phyloP scores from a whole-genome alignment of 2,113 vertebrate genomes.

The Gallinago jamesoni region DNA sequence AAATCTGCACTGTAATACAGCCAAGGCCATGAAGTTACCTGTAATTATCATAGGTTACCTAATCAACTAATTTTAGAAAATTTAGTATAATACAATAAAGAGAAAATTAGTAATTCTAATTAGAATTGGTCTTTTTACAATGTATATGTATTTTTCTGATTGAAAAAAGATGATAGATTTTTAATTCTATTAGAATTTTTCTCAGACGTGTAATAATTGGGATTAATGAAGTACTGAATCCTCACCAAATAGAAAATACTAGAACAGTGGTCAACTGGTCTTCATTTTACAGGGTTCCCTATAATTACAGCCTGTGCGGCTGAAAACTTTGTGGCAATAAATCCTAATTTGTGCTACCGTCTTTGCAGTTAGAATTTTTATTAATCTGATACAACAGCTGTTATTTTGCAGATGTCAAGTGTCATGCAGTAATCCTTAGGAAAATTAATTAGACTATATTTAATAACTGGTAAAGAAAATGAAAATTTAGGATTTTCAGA shows the following conservation, averaged over 20 bases:
- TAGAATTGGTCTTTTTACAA: background rate
- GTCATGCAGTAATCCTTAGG: background rate
- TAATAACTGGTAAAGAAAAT: background rate
- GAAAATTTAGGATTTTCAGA: background rate
- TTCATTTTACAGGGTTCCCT: background rate
- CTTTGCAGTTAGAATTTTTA: background rate
- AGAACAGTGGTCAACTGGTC: background rate
- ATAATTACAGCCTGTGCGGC: background rate
- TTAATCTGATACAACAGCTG: background rate
- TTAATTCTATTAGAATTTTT: background rate
- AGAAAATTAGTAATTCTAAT: background rate
- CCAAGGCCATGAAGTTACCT: background rate
- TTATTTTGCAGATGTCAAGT: background rate
- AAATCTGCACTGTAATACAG: background rate
- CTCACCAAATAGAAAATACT: background rate
- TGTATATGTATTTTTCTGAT: background rate
- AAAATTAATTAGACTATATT: background rate
- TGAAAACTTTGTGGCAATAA: background rate
- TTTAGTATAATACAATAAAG: background rate
- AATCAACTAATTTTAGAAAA: background rate
- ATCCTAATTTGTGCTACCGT: background rate
- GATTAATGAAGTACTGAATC: background rate
- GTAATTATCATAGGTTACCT: background rate
- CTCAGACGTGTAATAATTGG: background rate
- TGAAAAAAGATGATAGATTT: background rate